phyloP scores from a whole-genome alignment of 2,888 invertebrate species.

The Aphidoletes aphidimyza region DNA sequence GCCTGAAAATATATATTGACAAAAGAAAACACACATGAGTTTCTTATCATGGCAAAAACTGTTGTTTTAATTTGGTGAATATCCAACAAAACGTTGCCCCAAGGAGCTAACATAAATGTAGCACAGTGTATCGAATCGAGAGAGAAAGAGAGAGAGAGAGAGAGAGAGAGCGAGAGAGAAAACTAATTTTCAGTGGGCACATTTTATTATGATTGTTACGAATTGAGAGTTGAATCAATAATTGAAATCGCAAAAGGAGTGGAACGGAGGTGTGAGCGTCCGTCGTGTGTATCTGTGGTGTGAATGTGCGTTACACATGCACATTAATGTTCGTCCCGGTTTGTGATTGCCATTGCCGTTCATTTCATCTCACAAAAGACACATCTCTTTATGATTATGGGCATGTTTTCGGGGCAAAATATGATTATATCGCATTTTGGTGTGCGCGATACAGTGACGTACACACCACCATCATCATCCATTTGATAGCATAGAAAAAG shows the following conservation, averaged over 20 bases:
- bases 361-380: not conserved
- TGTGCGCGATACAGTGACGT: not conserved
- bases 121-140: not conserved
- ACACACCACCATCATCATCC: not conserved
- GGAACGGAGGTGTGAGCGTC: too few species aligned
- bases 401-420: not conserved
- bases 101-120: not conserved
- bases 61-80: too few species aligned
- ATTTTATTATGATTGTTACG: constrained; percentile 3
- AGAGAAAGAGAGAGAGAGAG: too few species aligned
- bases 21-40: too few species aligned
- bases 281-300: not conserved
- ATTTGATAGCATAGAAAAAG: not conserved
- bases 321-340: too few species aligned
- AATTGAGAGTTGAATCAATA: too few species aligned
- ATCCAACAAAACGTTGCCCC: not conserved
- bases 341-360: not conserved
- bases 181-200: not conserved
- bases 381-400: not conserved
- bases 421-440: not conserved
- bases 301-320: not conserved
- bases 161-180: not conserved
- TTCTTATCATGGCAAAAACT: too few species aligned
- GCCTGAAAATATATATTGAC: too few species aligned
- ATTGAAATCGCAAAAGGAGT: not conserved